Conservation (phyloP, 1,140 invertebrate species). For the Hestina assimilis region DNA sequence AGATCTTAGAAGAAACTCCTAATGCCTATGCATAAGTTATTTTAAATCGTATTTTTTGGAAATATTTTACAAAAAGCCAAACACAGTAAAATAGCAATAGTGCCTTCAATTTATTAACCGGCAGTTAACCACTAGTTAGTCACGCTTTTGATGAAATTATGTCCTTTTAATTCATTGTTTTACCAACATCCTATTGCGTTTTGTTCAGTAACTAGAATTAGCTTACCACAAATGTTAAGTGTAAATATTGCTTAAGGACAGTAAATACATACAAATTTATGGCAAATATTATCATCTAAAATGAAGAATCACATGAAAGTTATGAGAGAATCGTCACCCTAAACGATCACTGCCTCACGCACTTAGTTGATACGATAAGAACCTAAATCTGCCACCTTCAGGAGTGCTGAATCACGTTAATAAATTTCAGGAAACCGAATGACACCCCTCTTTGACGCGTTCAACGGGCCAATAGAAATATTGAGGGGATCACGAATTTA, state of each 20-base stretch:
- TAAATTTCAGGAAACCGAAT: constrained; percentile 65
- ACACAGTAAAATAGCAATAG: too few relatives aligned
- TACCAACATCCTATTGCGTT: too few relatives aligned
- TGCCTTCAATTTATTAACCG: too few relatives aligned
- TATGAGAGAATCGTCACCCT: constrained; percentile 23
- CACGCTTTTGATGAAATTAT: background rate
- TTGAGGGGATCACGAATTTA: constrained; percentile 59
- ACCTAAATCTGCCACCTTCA: constrained; percentile 64
- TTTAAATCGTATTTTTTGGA: too few relatives aligned
- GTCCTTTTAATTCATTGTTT: background rate
- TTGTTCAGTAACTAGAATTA: too few relatives aligned
- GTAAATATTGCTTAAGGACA: too few relatives aligned
- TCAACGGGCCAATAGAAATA: constrained; percentile 65
- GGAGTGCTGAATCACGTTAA: constrained; percentile 69
- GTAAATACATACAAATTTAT: background rate
- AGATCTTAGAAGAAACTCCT: too few relatives aligned
- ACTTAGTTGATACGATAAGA: constrained; percentile 50
- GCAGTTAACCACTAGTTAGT: too few relatives aligned
- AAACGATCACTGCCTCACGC: constrained; percentile 47
- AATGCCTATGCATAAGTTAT: too few relatives aligned
- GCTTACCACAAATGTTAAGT: too few relatives aligned
- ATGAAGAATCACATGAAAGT: background rate
- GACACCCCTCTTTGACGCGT: constrained; percentile 64
- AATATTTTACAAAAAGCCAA: too few relatives aligned
- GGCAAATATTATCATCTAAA: background rate